Evolutionary conservation across 2,113 vertebrate species (phyloP).

Genomic region (Varanus salvator): DNA sequence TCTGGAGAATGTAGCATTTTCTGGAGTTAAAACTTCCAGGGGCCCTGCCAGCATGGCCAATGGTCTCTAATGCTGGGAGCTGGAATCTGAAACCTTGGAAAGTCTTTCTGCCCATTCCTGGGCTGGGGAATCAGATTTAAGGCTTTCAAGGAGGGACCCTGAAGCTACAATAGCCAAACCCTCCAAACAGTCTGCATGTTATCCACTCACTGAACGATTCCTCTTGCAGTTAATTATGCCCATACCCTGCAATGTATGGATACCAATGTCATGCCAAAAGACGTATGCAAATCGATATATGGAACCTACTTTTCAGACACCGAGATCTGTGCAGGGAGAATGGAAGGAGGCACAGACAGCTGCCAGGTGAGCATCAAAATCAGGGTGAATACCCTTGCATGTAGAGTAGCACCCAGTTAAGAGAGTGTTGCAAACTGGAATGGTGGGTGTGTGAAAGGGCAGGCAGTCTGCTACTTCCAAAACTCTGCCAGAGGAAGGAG

Average conservation of each 20-base stretch:
- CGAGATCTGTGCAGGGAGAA: background rate
- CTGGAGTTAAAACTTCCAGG: too few species aligned
- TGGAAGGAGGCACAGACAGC: background rate
- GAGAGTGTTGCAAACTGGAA: background rate
- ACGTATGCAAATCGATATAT: background rate
- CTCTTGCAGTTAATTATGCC: slow-evolving; percentile 14
- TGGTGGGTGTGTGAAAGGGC: too few species aligned
- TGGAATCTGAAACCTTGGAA: too few species aligned
- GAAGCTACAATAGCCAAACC: background rate
- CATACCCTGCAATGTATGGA: background rate
- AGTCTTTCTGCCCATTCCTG: background rate
- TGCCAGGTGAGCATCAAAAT: slow-evolving; percentile 7
- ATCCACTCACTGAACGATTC: background rate
- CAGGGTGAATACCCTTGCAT: background rate
- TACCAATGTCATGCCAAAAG: background rate
- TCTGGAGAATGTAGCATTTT: too few species aligned
- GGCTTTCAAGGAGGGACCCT: background rate
- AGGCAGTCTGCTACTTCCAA: background rate
- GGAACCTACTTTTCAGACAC: background rate
- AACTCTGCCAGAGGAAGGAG: background rate
- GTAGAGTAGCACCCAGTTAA: background rate
- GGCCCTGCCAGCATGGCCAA: too few species aligned
- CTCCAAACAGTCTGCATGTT: background rate
- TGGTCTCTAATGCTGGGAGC: too few species aligned
- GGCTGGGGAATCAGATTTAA: background rate